phyloP scores from a whole-genome alignment of 2,888 invertebrate species.

The Heliconius ethilla region DNA sequence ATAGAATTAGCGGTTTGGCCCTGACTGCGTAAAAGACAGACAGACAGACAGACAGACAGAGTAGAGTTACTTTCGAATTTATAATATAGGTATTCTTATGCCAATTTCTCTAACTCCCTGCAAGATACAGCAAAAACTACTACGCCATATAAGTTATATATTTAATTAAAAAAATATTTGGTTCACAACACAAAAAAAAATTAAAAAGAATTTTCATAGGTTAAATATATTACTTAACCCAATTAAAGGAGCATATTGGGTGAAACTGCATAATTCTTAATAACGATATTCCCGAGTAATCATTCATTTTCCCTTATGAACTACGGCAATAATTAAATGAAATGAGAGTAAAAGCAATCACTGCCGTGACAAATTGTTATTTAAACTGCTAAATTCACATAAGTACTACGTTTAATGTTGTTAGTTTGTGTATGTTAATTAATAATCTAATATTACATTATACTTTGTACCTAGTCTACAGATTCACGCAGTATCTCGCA shows the following conservation, averaged over 20 bases:
- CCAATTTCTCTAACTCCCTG: too few relatives aligned
- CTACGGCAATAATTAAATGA: constrained; percentile 28
- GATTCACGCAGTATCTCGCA: not conserved
- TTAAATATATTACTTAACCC: too few relatives aligned
- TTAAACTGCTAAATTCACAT: constrained; percentile 33
- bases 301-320: constrained; percentile 7
- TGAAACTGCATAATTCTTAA: not conserved
- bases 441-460: not conserved
- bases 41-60: too few relatives aligned
- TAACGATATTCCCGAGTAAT: not conserved
- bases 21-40: too few relatives aligned
- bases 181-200: too few relatives aligned
- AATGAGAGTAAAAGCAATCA: constrained; percentile 21
- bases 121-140: too few relatives aligned
- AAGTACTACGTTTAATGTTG: constrained; percentile 24
- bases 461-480: not conserved
- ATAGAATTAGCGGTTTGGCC: not conserved
- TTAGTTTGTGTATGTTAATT: constrained; percentile 27
- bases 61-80: too few relatives aligned
- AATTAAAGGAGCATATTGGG: not conserved
- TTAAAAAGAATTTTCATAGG: too few relatives aligned
- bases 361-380: constrained; percentile 32
- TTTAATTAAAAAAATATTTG: too few relatives aligned
- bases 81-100: too few relatives aligned
- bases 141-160: too few relatives aligned